Percentiles rank a stretch among this genome's conserved stretches.
Conservation (phyloP, 2,113 vertebrate species). For the Coptodon bakossiorum region DNA sequence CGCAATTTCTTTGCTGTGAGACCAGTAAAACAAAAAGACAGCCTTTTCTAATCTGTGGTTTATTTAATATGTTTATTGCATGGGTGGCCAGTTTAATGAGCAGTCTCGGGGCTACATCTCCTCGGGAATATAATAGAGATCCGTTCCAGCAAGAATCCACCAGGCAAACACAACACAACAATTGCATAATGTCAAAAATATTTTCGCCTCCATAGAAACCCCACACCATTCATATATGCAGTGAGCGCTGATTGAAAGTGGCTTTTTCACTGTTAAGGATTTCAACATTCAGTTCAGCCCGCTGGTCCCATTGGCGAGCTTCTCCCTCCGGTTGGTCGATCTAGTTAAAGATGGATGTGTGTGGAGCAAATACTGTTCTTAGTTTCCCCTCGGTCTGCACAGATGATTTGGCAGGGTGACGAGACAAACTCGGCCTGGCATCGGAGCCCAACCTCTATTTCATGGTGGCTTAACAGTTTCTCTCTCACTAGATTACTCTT, state of each 20-base stretch:
- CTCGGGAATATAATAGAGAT: constrained; percentile 28
- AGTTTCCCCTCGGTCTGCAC: constrained; percentile 62
- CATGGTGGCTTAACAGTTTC: constrained; percentile 75
- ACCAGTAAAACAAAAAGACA: constrained; percentile 36
- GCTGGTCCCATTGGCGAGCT: constrained; percentile 1
- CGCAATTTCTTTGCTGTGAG: constrained; percentile 26
- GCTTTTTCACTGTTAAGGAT: constrained; percentile 29
- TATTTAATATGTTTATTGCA: constrained; percentile 65
- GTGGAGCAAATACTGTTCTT: constrained; percentile 47
- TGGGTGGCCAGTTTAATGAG: constrained; percentile 64
- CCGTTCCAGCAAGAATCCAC: constrained; percentile 14
- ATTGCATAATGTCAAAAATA: constrained; percentile 30
- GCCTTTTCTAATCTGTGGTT: constrained; percentile 57
- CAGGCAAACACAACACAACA: constrained; percentile 1
- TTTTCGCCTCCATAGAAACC: constrained; percentile 36
- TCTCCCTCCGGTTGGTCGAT: constrained; percentile 7
- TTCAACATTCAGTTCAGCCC: constrained; percentile 10
- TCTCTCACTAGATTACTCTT: constrained; percentile 64
- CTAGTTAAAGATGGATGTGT: constrained; percentile 53
- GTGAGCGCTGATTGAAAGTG: constrained; percentile 6
- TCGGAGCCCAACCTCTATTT: constrained; percentile 74
- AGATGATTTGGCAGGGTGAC: constrained; percentile 75
- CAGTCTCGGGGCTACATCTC: constrained; percentile 39
- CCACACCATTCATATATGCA: constrained; percentile 13
- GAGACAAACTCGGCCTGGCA: constrained; percentile 73